Evolutionary conservation across 92 coral and sea anemone genomes (phyloP), one percentile per base, ranked within the genome.

Genomic region (Meandrina meandrites): DNA sequence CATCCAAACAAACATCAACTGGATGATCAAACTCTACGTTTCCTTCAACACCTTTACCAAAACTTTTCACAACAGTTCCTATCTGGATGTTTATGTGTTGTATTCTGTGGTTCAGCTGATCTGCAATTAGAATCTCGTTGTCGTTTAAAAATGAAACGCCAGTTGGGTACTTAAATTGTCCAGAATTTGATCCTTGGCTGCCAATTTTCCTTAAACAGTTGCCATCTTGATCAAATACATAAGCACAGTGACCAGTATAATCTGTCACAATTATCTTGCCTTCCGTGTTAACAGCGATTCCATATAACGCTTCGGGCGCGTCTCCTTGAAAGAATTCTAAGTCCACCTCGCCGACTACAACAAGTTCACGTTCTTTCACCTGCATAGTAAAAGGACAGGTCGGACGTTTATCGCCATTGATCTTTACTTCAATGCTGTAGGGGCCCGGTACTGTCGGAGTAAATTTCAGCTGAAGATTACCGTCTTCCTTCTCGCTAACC

Each of bases 291-390:
- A 40, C 6, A 40, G 45, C 45, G 45, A 40, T 40, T 6, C 45
- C 45, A 40, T 40, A 40, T 40, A 40, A 40, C 45, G 3, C 45
- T 40, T 40, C 3, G 45, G 45, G 45, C 45, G 3, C 6, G 6
- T 32, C 42, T 15, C 76, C 42, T 71, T 19, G 40, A 35, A 71
- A 35, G 9, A 71, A 31, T 30, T 71, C 15, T 34, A 71, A 71
- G 11, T 30, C 42, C 76, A 71, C 34, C 76, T 35, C n/a, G 4
- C 42, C 42, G 9, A 71, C 76, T 21, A 71, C 76, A 70, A 70
- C 76, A 35, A 71, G 76, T 35, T 71, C 47, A 35, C n/a, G 76
- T 35, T 71, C 21, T 71, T 71, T 71, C 11, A 71, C 76, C 76
- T 35, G 76, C 48, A 35, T 22, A 3, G 76, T 71, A 19, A 31